Evolutionary conservation across 2,113 vertebrate genomes (phyloP).

Genomic region (Grammomys surdaster): DNA sequence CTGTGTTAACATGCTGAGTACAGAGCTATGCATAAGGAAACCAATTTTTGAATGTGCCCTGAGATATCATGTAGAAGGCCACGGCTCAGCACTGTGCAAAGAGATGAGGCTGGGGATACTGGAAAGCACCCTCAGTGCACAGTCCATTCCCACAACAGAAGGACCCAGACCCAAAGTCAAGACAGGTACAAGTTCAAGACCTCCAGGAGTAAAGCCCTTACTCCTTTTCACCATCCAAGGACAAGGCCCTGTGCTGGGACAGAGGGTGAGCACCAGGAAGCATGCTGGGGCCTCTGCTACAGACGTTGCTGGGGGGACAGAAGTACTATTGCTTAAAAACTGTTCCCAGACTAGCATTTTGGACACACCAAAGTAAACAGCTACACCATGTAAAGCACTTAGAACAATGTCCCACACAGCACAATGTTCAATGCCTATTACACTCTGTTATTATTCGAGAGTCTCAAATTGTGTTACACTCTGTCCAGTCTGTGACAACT

Average conservation of each 20-base stretch:
- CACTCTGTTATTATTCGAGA: neutral
- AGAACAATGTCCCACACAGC: slow-evolving; percentile 12
- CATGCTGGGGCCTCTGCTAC: neutral
- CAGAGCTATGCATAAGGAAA: neutral
- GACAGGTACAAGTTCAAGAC: neutral
- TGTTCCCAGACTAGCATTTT: neutral
- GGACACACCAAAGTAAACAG: slow-evolving; percentile 13
- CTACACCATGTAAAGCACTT: neutral
- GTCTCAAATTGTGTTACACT: neutral
- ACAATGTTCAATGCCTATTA: slow-evolving; percentile 9
- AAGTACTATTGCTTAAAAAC: slow-evolving; percentile 8
- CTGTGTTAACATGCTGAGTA: neutral
- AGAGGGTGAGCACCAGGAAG: neutral
- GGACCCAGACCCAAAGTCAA: neutral
- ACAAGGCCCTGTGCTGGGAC: neutral
- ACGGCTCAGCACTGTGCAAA: neutral
- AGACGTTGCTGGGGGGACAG: neutral
- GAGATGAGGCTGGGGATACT: neutral
- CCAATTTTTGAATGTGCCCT: neutral
- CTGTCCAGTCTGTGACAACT: neutral
- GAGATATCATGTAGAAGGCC: neutral
- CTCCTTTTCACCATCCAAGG: neutral
- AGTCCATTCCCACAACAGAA: neutral
- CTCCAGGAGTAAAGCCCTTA: neutral
- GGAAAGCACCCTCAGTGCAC: neutral